Conservation (phyloP, 2,797 vertebrate genomes). For the Pangasius djambal region DNA sequence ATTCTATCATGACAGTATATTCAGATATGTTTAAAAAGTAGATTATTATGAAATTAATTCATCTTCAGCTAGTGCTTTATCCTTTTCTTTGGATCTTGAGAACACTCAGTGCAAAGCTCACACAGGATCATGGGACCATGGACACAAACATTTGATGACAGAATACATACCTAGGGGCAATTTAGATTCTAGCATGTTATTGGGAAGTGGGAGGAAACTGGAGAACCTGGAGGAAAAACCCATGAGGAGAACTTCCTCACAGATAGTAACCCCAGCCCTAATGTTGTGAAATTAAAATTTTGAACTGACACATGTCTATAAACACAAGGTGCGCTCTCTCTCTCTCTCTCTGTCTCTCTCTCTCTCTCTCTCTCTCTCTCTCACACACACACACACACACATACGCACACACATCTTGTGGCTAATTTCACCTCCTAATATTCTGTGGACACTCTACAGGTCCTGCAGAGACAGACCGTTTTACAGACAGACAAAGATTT, state of each 20-base stretch:
- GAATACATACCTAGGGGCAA: too few species aligned
- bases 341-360: not conserved
- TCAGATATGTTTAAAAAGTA: not conserved
- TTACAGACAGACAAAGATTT: not conserved
- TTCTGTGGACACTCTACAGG: conserved; percentile 58
- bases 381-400: not conserved
- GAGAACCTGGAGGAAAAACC: not conserved
- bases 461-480: conserved; percentile 49
- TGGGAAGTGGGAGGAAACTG: not conserved
- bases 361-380: too few species aligned
- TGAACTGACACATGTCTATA: not conserved
- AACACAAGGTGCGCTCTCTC: not conserved
- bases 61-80: not conserved
- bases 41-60: not conserved
- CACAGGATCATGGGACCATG: not conserved
- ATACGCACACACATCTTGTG: conserved; percentile 52
- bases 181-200: not conserved
- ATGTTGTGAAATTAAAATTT: not conserved
- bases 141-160: too few species aligned
- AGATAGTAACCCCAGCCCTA: not conserved
- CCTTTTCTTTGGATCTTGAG: not conserved
- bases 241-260: not conserved
- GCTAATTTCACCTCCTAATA: conserved; percentile 69
- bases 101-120: not conserved
- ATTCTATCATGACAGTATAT: too few species aligned